These are phyloP conservation scores for Semotilus atromaculatus DNA, from an alignment of 2,797 vertebrate genomes.

Conservation along the genomic window DNA sequence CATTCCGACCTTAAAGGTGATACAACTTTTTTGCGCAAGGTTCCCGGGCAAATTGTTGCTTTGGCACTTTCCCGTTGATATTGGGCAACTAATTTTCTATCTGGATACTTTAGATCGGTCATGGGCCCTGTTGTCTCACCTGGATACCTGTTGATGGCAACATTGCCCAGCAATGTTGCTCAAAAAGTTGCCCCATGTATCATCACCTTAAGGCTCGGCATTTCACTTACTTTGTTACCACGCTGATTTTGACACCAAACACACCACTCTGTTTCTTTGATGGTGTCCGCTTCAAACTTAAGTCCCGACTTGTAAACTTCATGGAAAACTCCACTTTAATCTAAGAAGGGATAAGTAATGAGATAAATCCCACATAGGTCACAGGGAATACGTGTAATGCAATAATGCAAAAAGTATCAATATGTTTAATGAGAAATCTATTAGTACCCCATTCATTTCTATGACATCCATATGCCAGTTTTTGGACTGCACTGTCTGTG, in stretches of 20 bases:
- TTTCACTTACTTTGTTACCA: slow-evolving; percentile 90
- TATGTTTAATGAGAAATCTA: slow-evolving; percentile 2
- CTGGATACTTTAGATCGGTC: too few relatives aligned
- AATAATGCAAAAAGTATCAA: neutral
- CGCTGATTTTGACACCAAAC: slow-evolving; percentile 97
- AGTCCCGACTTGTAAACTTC: slow-evolving; percentile 97
- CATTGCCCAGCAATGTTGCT: too few relatives aligned
- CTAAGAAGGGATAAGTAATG: slow-evolving; percentile 67
- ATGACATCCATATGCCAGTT: slow-evolving; percentile 99
- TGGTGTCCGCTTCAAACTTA: slow-evolving; percentile 96
- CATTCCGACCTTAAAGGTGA: neutral
- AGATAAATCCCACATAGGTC: neutral
- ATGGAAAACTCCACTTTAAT: slow-evolving; percentile 99
- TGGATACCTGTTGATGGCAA: too few relatives aligned
- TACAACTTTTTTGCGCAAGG: too few relatives aligned
- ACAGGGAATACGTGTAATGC: neutral
- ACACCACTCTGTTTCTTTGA: slow-evolving; percentile 98
- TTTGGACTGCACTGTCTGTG: slow-evolving; percentile 94
- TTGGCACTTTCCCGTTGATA: too few relatives aligned
- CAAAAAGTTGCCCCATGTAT: too few relatives aligned
- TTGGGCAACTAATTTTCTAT: too few relatives aligned
- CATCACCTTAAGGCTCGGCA: slow-evolving; percentile 27
- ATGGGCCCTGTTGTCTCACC: too few relatives aligned
- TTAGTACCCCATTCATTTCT: slow-evolving; percentile 97
- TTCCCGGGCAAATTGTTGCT: too few relatives aligned